Evolutionary conservation across 2,797 vertebrate genomes (phyloP), one percentile per base, ranked within the genome.

Genomic region (Rhinogobio ventralis): DNA sequence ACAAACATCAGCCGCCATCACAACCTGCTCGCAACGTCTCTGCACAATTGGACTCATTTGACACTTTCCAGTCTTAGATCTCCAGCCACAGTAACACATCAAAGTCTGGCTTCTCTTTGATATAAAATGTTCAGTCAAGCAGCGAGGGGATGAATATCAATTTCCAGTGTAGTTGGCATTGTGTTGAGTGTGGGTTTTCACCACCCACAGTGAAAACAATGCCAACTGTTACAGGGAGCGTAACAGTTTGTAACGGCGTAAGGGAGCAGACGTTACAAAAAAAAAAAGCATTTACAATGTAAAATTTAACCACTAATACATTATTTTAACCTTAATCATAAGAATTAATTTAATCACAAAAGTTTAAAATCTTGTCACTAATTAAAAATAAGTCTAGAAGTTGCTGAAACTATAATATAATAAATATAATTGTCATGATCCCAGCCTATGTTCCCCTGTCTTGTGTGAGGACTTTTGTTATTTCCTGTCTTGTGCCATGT

Each of bases 91-190:
- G 55, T n/a, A 28, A 10, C 71, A 83, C 79, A 78, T 85, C 82
- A 89, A 78, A 85, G 88, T 88, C 42, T 51, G 60, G 10, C 72
- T 85, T 76, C 66, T 72, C 86, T 89, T 82, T 85, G 62, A 86
- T 86, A 83, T 83, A 14, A 85, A 86, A 84, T 76, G 79, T 80
- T 86, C 79, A 82, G 79, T 69, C 57, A 74, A 36, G 46, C 49
- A 86, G 68, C 28, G 72, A 77, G 51, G 33, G 39, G 72, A 68
- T 85, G 80, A 83, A 84, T 84, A 75, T 66, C 57, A 80, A 88
- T 86, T 42, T 80, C 51, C 36, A 62, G 69, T 72, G 49, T 76
- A 79, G 33, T 66, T 66, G 10, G 60, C 68, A 79, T 86, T 83
- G 81, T 74, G 68, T 76, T 82, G 75, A 75, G 33, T 23, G 68